A percentile compares a stretch with the other conserved stretches of the same genome.
phyloP scores from a whole-genome alignment of 2,113 vertebrate species.

The Ginglymostoma cirratum region DNA sequence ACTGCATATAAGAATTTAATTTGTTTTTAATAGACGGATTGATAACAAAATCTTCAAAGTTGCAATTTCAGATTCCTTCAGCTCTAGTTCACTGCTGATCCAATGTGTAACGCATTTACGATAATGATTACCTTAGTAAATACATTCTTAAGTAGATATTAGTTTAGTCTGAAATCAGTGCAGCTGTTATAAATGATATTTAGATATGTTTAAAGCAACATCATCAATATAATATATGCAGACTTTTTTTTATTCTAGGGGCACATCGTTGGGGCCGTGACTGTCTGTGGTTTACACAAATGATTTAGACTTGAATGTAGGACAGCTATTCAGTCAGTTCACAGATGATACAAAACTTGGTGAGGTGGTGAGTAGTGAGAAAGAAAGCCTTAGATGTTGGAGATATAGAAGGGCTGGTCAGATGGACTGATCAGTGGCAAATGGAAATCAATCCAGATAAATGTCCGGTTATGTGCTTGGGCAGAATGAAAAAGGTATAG shows the following conservation, averaged over 20 bases:
- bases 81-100: not conserved
- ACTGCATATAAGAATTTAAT: not conserved
- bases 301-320: too few species aligned
- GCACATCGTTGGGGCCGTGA: too few species aligned
- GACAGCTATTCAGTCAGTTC: too few species aligned
- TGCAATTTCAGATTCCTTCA: not conserved
- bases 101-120: not conserved
- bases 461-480: too few species aligned
- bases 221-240: not conserved
- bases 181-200: not conserved
- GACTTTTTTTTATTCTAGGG: not conserved
- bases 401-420: too few species aligned
- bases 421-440: too few species aligned
- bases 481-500: too few species aligned
- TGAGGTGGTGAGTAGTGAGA: too few species aligned
- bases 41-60: not conserved
- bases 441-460: too few species aligned
- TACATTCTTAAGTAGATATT: not conserved
- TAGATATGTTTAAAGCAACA: not conserved
- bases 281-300: too few species aligned
- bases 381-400: too few species aligned
- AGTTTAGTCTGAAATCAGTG: not conserved
- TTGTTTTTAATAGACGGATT: not conserved
- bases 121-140: not conserved
- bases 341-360: too few species aligned